These are phyloP conservation scores for Habroteleia sp. DNA, from an alignment of 2,888 invertebrate species.

Conservation along the genomic window DNA sequence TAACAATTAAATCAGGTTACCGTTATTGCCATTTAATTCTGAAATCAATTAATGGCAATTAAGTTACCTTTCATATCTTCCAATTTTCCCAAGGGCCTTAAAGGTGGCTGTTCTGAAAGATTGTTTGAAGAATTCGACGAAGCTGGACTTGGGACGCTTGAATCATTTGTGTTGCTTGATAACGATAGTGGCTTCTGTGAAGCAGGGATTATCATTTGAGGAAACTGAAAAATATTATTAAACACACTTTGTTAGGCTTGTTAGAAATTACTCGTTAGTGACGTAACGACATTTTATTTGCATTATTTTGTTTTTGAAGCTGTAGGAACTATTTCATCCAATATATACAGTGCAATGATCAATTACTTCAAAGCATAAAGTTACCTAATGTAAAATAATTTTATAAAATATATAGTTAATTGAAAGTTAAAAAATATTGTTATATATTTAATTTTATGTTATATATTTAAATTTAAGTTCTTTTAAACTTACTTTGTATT, in stretches of 20 bases:
- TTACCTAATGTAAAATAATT: too few species aligned
- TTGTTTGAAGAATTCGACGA: slow-evolving; percentile 76
- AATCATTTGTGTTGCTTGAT: slow-evolving; percentile 75
- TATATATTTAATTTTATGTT: too few species aligned
- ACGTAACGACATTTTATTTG: slow-evolving; percentile 39
- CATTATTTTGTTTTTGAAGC: slow-evolving; percentile 38
- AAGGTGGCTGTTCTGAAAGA: slow-evolving; percentile 78
- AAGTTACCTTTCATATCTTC: slow-evolving; percentile 92
- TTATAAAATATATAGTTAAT: too few species aligned
- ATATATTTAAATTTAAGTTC: too few species aligned
- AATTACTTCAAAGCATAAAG: too few species aligned
- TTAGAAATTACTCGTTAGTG: slow-evolving; percentile 47
- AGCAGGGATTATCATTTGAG: slow-evolving; percentile 90
- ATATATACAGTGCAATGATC: too few species aligned
- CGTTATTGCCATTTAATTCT: too few species aligned
- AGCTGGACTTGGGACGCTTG: slow-evolving; percentile 77
- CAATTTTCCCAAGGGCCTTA: slow-evolving; percentile 85
- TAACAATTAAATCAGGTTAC: too few species aligned
- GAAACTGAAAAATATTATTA: slow-evolving; percentile 82
- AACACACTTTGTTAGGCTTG: slow-evolving; percentile 64
- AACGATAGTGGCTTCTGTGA: slow-evolving; percentile 83
- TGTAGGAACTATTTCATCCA: slow-evolving; percentile 12
- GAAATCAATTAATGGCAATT: neutral
- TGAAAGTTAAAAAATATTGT: too few species aligned
- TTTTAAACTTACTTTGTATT: slow-evolving; percentile 84